These are phyloP conservation scores for Paramormyrops hopkinsi DNA, from an alignment of 2,797 vertebrate species.

Conservation along the genomic window DNA sequence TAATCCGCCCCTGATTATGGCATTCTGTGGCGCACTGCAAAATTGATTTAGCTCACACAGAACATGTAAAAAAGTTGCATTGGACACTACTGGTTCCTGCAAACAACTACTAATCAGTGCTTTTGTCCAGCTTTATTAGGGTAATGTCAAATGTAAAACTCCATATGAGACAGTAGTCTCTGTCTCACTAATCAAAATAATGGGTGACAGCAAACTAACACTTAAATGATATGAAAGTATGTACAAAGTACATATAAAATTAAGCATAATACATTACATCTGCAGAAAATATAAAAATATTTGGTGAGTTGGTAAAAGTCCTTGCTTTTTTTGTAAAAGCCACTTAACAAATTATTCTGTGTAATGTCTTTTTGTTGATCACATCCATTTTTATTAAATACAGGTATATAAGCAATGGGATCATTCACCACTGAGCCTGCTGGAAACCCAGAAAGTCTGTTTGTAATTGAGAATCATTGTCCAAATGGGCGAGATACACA, in stretches of 20 bases:
- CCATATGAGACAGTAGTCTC: not conserved
- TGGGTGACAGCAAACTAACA: not conserved
- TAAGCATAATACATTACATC: not conserved
- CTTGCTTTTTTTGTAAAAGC: not conserved
- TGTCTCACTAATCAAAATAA: not conserved
- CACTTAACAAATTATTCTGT: not conserved
- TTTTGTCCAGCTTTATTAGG: not conserved
- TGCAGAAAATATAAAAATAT: not conserved
- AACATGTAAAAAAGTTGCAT: not conserved
- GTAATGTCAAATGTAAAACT: not conserved
- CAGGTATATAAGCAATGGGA: slow-evolving; percentile 32
- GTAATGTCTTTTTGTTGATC: not conserved
- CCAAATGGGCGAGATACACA: slow-evolving; percentile 49
- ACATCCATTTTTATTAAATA: slow-evolving; percentile 39
- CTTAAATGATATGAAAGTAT: not conserved
- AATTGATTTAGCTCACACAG: not conserved
- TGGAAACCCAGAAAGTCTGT: slow-evolving; percentile 39
- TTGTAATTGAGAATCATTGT: slow-evolving; percentile 54
- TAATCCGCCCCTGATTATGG: too few relatives aligned
- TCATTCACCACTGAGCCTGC: slow-evolving; percentile 10
- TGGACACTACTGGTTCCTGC: not conserved
- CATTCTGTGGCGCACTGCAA: not conserved
- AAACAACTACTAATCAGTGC: not conserved
- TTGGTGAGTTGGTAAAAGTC: not conserved
- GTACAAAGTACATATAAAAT: not conserved